Percentiles rank a stretch among this genome's conserved stretches.
Evolutionary conservation across 2,888 invertebrate species (phyloP).

Genomic region (Nesidiocoris tenuis): DNA sequence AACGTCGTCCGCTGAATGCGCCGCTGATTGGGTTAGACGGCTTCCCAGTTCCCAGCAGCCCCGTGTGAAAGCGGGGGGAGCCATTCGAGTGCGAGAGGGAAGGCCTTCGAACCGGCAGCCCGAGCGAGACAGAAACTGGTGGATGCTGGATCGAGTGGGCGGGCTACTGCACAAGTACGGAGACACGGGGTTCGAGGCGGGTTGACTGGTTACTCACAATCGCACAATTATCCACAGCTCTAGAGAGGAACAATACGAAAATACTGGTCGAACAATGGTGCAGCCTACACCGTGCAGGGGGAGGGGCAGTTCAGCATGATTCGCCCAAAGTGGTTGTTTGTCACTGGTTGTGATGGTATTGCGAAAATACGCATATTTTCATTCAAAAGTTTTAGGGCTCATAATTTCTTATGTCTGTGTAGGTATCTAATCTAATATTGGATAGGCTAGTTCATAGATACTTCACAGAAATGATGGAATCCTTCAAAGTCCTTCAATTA

Average conservation of each 20-base stretch:
- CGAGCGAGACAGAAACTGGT: not conserved
- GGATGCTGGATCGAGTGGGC: not conserved
- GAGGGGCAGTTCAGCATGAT: no score
- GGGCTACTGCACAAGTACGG: not conserved
- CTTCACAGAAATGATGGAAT: no score
- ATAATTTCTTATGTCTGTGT: no score
- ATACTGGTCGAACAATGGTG: not conserved
- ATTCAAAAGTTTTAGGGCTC: no score
- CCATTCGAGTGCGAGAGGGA: slow-evolving; percentile 4
- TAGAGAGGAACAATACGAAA: slow-evolving; percentile 9
- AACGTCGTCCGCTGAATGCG: slow-evolving; percentile 13
- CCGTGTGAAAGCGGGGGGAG: not conserved
- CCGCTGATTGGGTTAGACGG: slow-evolving; percentile 25
- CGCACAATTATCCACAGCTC: slow-evolving; percentile 15
- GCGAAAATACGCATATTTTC: no score
- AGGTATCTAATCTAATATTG: no score
- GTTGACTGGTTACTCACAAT: slow-evolving; percentile 13
- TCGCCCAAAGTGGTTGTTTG: no score
- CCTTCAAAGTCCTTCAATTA: no score
- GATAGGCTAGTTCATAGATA: no score
- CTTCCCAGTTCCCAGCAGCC: not conserved
- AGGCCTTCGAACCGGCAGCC: not conserved
- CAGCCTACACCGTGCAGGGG: not conserved
- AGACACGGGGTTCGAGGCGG: not conserved
- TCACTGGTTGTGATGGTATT: no score